Evolutionary conservation across 1,140 invertebrate species (phyloP).

Genomic region (Lepeophtheirus salmonis): DNA sequence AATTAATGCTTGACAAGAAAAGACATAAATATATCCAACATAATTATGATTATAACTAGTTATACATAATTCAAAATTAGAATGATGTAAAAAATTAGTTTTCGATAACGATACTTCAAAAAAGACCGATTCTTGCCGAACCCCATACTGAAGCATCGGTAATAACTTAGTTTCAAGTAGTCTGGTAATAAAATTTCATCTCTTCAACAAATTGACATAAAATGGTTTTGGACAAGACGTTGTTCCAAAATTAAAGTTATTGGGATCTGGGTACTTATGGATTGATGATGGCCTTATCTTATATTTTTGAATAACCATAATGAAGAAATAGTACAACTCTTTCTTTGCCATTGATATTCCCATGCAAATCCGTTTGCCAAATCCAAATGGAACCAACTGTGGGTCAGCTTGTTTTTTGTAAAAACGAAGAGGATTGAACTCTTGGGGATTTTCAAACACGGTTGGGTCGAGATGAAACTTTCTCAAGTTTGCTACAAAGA

Average conservation of each 20-base stretch:
- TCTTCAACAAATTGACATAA: background rate
- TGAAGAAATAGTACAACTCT: background rate
- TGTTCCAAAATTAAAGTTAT: background rate
- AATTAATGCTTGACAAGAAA: too few relatives aligned
- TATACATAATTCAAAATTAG: too few relatives aligned
- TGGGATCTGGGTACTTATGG: background rate
- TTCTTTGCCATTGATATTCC: background rate
- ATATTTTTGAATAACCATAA: background rate
- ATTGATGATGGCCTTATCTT: background rate
- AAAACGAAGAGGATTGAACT: background rate
- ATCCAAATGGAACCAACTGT: background rate
- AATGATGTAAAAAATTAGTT: too few relatives aligned
- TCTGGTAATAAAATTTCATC: too few relatives aligned
- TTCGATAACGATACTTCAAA: too few relatives aligned
- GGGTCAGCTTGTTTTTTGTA: background rate
- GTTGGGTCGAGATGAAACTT: background rate
- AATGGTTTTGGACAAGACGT: background rate
- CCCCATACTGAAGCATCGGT: too few relatives aligned
- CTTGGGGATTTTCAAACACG: background rate
- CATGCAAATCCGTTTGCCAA: background rate
- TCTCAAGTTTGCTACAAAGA: background rate
- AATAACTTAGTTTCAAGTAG: too few relatives aligned
- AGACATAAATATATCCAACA: too few relatives aligned
- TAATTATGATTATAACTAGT: too few relatives aligned
- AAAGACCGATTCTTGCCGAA: too few relatives aligned